Conservation (phyloP, 2,888 invertebrate genomes). For the Laothoe populi region DNA sequence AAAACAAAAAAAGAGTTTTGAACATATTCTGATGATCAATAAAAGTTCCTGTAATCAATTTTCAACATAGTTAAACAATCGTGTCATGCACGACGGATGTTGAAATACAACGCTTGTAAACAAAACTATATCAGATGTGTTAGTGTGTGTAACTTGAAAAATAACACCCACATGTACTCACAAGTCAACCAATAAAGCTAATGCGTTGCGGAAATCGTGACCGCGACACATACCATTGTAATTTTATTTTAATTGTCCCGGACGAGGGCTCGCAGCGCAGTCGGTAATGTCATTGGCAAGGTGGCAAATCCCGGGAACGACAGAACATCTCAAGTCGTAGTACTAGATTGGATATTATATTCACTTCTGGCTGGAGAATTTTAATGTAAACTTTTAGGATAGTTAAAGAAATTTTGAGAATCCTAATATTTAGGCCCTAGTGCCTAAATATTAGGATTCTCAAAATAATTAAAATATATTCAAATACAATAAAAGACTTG, state of each 20-base stretch:
- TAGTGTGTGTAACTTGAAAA: neutral
- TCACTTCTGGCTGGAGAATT: too few relatives aligned
- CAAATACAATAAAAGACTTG: too few relatives aligned
- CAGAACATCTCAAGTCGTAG: too few relatives aligned
- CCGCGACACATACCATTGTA: conserved; percentile 35
- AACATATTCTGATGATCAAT: too few relatives aligned
- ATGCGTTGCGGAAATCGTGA: conserved; percentile 42
- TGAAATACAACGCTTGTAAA: conserved; percentile 5
- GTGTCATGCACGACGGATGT: conserved; percentile 1
- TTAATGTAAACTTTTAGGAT: too few relatives aligned
- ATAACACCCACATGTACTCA: neutral
- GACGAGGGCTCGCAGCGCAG: neutral
- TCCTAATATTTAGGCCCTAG: too few relatives aligned
- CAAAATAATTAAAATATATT: too few relatives aligned
- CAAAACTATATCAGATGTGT: neutral
- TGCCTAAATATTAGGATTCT: too few relatives aligned
- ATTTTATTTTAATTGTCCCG: conserved; percentile 29
- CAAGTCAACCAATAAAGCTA: conserved; percentile 29
- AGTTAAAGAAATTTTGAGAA: too few relatives aligned
- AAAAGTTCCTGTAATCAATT: neutral
- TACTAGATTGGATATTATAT: too few relatives aligned
- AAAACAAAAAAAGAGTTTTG: neutral
- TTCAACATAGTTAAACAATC: neutral
- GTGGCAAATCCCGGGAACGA: neutral
- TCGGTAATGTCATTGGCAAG: neutral